Evolutionary conservation across 2,797 vertebrate genomes (phyloP), one percentile per base, ranked within the genome.

Genomic region (Xiphorhynchus erythropygius): DNA sequence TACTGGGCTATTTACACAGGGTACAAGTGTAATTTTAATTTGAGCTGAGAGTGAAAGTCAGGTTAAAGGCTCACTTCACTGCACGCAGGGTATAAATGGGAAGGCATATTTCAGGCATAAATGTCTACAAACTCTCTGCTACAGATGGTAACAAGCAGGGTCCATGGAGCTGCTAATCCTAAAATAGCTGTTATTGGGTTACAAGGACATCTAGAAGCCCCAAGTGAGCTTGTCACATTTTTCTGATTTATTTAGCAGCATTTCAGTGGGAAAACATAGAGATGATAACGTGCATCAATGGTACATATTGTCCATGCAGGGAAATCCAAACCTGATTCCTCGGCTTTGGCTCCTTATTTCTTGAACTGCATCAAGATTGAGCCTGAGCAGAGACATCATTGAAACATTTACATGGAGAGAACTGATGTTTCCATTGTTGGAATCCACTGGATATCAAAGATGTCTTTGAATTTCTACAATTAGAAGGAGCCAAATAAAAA

Each of bases 401-500:
- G 53, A 74, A 50, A 49, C 71, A 30, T 44, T 80, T 60, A 33
- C 41, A 67, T 82, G 62, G 41, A 30, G 63, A 70, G 86, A 87
- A 65, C 63, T n/a, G 65, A 42, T 68, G 85, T 87, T 97, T 94
- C 91, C 84, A 50, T 79, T 88, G 84, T 24, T 88, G 95, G 84
- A 94, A 83, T 78, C 78, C 95, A 82, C 84, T 47, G 55, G 84
- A 57, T 97, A 94, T 96, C 96, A 96, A 97, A 96, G n/a, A 85
- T 87, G 81, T 33, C 92, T 97, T 88, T 91, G 71, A 49, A 49
- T 49, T 92, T 92, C 94, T 96, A 96, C 94, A 92, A 93, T 95
- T 95, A 84, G 81, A 96, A 96, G 90, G 63, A 96, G 89, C 94
- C 96, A 95, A 87, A 83, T 89, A 94, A 92, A 94, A 94, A 75